Evolutionary conservation across 2,888 invertebrate species (phyloP), one percentile per base, ranked within the genome.

Genomic region (Euzophera pinguis): DNA sequence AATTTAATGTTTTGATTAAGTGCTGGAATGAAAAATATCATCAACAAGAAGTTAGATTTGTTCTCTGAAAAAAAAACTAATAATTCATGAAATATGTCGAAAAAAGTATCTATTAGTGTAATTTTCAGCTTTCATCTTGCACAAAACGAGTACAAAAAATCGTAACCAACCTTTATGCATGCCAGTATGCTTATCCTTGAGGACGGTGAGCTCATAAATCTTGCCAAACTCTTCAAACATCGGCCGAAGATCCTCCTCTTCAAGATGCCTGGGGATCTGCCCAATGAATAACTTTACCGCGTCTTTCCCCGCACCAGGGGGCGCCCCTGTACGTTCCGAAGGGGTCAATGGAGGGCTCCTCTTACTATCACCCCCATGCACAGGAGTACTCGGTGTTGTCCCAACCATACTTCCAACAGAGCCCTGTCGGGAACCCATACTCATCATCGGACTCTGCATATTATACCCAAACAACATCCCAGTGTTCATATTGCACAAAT

Each of bases 111-210:
- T n/a, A n/a, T n/a, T n/a, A n/a, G n/a, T n/a, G n/a, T n/a, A n/a
- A n/a, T n/a, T n/a, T n/a, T n/a, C n/a, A n/a, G 22, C 22, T 5
- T 22, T 22, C 22, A 22, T 5, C 22, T 22, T n/a, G n/a, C n/a
- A 22, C 22, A 22, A 22, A 22, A 2, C 22, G 5, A 22, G 5
- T 22, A n/a, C 22, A 22, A n/a, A 32, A 71, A 72, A 71, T 69
- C 57, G 64, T 60, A 52, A 75, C 91, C 81, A 77, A 96, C 97
- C 97, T 94, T 98, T 98, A 85, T 98, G 98, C 94, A 97, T 96
- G 61, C 98, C 98, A 55, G 97, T 98, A 91, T 96, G 95, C 79
- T 97, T 96, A 84, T 98, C 98, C 92, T 97, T 97, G 67, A 98
- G 93, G 55, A 98, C 96, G 58, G 97, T 97, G 75, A 98, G 94